These are phyloP conservation scores for Cabera pusaria DNA, from an alignment of 2,888 invertebrate genomes.

Conservation along the genomic window DNA sequence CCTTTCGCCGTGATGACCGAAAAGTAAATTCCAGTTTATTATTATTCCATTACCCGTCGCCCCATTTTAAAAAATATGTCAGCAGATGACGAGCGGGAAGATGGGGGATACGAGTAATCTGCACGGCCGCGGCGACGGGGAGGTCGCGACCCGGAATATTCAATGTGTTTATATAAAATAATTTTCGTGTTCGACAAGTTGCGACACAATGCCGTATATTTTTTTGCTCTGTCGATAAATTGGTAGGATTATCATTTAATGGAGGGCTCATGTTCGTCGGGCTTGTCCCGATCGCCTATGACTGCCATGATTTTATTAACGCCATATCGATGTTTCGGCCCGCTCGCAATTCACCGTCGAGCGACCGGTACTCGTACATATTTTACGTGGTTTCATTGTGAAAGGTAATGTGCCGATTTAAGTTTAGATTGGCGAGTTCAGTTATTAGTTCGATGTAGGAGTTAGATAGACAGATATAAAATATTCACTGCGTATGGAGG, in stretches of 20 bases:
- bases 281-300: constrained; percentile 77
- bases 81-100: constrained; percentile 75
- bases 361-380: constrained; percentile 48
- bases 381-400: constrained; percentile 62
- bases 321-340: constrained; percentile 63
- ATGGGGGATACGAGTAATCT: constrained; percentile 64
- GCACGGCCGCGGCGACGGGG: constrained; percentile 45
- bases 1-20: constrained; percentile 80
- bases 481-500: constrained; percentile 59
- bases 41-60: constrained; percentile 81
- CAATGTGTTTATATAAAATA: constrained; percentile 83
- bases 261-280: constrained; percentile 81
- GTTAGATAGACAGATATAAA: constrained; percentile 64
- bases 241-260: constrained; percentile 83
- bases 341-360: constrained; percentile 53
- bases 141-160: constrained; percentile 73
- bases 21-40: constrained; percentile 83
- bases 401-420: constrained; percentile 64
- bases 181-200: constrained; percentile 82
- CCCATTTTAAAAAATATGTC: constrained; percentile 82
- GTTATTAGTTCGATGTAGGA: constrained; percentile 63
- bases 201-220: constrained; percentile 76
- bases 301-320: constrained; percentile 81
- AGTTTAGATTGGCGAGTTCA: constrained; percentile 59
- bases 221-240: constrained; percentile 80